phyloP scores from a whole-genome alignment of 2,797 vertebrate genomes.

The Lepus oiostolus region DNA sequence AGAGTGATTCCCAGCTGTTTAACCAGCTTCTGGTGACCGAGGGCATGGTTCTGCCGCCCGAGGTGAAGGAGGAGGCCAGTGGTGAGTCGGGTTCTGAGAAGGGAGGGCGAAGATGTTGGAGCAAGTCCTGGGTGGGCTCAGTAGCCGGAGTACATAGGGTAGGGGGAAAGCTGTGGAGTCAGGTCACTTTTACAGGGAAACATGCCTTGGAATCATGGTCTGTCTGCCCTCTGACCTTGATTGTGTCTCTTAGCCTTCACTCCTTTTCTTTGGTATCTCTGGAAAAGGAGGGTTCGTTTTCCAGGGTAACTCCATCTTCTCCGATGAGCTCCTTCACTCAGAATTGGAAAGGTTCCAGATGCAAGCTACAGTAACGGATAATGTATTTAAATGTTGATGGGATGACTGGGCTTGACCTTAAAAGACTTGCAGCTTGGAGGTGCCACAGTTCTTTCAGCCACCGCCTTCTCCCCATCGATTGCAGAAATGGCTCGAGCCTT shows the following conservation, averaged over 20 bases:
- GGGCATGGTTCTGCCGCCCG: conserved; percentile 88
- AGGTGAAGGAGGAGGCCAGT: conserved; percentile 91
- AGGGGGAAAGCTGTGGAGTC: background rate
- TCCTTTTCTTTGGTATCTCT: conserved; percentile 12
- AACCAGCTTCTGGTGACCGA: conserved; percentile 92
- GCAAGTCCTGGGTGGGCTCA: background rate
- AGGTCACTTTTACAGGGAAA: background rate
- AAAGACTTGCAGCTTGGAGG: conserved; percentile 20
- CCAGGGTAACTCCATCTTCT: background rate
- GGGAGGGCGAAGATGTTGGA: background rate
- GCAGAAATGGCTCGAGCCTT: conserved; percentile 89
- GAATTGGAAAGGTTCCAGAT: background rate
- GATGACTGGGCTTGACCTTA: background rate
- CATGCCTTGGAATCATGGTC: background rate
- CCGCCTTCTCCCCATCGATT: conserved; percentile 65
- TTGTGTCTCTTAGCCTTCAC: background rate
- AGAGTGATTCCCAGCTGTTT: conserved; percentile 87
- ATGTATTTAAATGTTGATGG: background rate
- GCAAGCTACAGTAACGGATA: background rate
- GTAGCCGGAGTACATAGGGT: background rate
- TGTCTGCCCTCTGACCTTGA: background rate
- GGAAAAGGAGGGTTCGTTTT: background rate
- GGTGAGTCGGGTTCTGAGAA: conserved; percentile 85
- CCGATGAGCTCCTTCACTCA: background rate
- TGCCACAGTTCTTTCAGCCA: conserved; percentile 10